Evolutionary conservation across 2,888 invertebrate genomes (phyloP).

Genomic region (Drosophila formosana): DNA sequence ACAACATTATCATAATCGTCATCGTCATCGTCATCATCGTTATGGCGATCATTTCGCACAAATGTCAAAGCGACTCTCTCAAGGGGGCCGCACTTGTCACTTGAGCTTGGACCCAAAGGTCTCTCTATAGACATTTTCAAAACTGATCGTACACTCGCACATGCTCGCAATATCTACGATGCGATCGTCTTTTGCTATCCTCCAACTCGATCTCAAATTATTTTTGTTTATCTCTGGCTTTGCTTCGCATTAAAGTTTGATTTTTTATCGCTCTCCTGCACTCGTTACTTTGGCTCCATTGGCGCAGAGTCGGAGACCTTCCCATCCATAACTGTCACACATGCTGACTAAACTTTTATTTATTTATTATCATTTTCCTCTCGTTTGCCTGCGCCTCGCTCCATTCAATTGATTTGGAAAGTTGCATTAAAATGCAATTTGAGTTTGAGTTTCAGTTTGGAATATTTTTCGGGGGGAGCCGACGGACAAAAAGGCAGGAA

Average conservation of each 20-base stretch:
- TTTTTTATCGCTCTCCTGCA: slow-evolving; percentile 67
- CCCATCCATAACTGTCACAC: slow-evolving; percentile 78
- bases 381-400: slow-evolving; percentile 7
- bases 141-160: slow-evolving; percentile 13
- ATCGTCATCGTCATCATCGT: slow-evolving; percentile 19
- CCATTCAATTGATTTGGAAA: slow-evolving; percentile 75
- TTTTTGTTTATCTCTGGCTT: slow-evolving; percentile 72
- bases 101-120: slow-evolving; percentile 73
- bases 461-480: slow-evolving; percentile 7
- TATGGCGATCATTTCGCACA: slow-evolving; percentile 34
- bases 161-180: neutral
- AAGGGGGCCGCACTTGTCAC: slow-evolving; percentile 70
- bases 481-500: slow-evolving; percentile 43
- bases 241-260: slow-evolving; percentile 73
- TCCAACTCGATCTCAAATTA: slow-evolving; percentile 45
- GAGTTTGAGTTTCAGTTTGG: slow-evolving; percentile 47
- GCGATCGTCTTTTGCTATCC: neutral
- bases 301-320: slow-evolving; percentile 40
- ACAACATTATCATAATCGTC: slow-evolving; percentile 23
- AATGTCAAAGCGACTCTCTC: slow-evolving; percentile 25
- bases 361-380: slow-evolving; percentile 56
- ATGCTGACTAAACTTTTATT: slow-evolving; percentile 66
- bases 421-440: slow-evolving; percentile 81
- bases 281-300: slow-evolving; percentile 67
- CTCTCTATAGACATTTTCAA: slow-evolving; percentile 19